phyloP scores from a whole-genome alignment of 1,140 invertebrate species.

The Anadara kagoshimensis region DNA sequence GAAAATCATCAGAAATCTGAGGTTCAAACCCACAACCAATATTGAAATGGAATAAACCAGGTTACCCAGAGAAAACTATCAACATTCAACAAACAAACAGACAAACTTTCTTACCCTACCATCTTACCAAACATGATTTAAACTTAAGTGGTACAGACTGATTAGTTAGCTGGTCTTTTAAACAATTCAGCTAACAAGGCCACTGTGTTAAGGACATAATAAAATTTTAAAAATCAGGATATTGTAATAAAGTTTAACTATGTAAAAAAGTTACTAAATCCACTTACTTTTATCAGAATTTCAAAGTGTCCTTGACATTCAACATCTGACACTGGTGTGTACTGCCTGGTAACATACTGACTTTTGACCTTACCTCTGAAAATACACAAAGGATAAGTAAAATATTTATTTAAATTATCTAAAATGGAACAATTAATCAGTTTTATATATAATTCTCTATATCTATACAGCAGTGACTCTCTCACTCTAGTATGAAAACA shows the following conservation, averaged over 20 bases:
- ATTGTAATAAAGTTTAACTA: not conserved
- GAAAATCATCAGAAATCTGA: not conserved
- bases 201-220: not conserved
- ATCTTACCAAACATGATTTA: no score
- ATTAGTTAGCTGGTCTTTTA: not conserved
- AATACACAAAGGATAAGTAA: not conserved
- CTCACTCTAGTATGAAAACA: no score
- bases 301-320: constrained; percentile 76
- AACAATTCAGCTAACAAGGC: not conserved
- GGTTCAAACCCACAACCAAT: not conserved
- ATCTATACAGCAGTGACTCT: no score
- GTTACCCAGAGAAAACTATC: no score
- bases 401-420: no score
- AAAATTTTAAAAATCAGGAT: no score
- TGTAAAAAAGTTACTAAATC: not conserved
- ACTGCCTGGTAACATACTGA: constrained; percentile 76
- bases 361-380: constrained; percentile 42
- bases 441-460: no score
- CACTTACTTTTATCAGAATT: constrained; percentile 77
- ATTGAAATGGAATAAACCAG: no score
- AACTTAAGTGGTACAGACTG: no score
- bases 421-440: no score
- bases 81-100: no score
- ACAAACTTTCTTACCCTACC: no score
- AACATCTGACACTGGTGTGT: constrained; percentile 79